Percentiles rank a stretch among this genome's conserved stretches.
Evolutionary conservation across 2,888 invertebrate genomes (phyloP).

Genomic region (Lepidochitona cinerea): DNA sequence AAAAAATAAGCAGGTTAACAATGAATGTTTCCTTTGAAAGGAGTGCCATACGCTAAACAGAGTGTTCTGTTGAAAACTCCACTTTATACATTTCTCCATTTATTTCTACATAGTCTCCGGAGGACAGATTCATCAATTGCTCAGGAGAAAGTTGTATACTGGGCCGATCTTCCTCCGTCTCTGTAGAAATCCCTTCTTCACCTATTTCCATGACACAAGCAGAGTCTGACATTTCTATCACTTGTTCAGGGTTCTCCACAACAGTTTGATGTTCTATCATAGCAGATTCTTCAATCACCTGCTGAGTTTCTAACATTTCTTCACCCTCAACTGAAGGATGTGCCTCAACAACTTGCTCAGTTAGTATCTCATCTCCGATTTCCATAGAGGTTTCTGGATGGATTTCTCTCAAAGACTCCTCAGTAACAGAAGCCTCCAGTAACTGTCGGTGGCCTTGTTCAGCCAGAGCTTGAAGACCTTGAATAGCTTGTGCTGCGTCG

Average conservation of each 20-base stretch:
- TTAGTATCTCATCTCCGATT: background rate
- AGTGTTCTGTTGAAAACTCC: slow-evolving; percentile 28
- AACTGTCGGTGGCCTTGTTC: slow-evolving; percentile 32
- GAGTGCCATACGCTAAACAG: no score
- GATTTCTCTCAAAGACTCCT: background rate
- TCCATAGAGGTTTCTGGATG: background rate
- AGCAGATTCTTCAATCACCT: slow-evolving; percentile 27
- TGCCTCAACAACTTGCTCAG: background rate
- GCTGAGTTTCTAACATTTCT: background rate
- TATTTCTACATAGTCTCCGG: slow-evolving; percentile 67
- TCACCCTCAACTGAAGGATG: background rate
- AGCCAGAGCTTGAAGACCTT: slow-evolving; percentile 63
- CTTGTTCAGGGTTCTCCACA: slow-evolving; percentile 4
- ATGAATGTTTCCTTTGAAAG: no score
- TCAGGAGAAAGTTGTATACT: slow-evolving; percentile 57
- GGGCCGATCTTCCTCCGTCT: slow-evolving; percentile 22
- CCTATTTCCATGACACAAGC: no score
- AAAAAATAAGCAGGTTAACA: no score
- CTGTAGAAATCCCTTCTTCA: background rate
- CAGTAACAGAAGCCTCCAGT: background rate
- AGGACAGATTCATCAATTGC: slow-evolving; percentile 56
- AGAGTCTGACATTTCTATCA: background rate
- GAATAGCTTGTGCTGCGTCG: slow-evolving; percentile 62
- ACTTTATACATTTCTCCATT: slow-evolving; percentile 67
- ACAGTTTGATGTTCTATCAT: background rate